Conservation (phyloP, 2,797 vertebrate genomes). For the Echiichthys vipera region DNA sequence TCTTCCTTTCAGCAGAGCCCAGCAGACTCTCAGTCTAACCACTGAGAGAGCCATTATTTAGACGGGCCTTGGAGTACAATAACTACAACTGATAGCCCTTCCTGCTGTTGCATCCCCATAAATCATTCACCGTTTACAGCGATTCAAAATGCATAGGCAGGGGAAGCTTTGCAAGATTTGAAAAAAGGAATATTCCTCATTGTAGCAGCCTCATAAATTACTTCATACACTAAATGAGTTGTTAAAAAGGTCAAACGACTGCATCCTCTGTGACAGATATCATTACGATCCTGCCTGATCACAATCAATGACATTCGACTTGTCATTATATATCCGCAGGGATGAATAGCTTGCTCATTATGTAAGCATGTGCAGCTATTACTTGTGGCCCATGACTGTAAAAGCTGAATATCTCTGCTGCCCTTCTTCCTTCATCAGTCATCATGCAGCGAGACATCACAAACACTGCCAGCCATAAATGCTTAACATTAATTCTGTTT, state of each 20-base stretch:
- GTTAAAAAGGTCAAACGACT: conserved; percentile 30
- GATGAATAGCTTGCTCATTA: conserved; percentile 41
- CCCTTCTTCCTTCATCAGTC: conserved; percentile 20
- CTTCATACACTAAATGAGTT: conserved; percentile 39
- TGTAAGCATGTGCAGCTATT: neutral
- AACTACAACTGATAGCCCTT: conserved; percentile 70
- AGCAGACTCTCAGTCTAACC: conserved; percentile 48
- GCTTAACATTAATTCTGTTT: conserved; percentile 28
- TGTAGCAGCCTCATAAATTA: conserved; percentile 31
- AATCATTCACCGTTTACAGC: conserved; percentile 74
- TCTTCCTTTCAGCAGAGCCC: conserved; percentile 62
- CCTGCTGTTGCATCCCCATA: conserved; percentile 70
- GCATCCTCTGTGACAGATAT: conserved; percentile 30
- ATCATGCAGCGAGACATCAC: conserved; percentile 21
- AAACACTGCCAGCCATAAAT: conserved; percentile 14
- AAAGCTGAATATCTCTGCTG: conserved; percentile 15
- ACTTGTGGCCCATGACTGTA: conserved; percentile 9
- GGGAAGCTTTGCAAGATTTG: conserved; percentile 41
- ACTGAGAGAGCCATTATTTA: conserved; percentile 68
- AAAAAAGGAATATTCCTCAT: conserved; percentile 30
- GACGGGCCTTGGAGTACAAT: conserved; percentile 70
- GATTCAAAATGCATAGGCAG: conserved; percentile 51
- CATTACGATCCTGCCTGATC: conserved; percentile 32
- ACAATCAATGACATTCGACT: conserved; percentile 43
- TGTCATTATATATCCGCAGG: conserved; percentile 28